Percentiles rank a stretch among this genome's conserved stretches.
phyloP scores from a whole-genome alignment of 2,888 invertebrate species.

The Dynastes maya region DNA sequence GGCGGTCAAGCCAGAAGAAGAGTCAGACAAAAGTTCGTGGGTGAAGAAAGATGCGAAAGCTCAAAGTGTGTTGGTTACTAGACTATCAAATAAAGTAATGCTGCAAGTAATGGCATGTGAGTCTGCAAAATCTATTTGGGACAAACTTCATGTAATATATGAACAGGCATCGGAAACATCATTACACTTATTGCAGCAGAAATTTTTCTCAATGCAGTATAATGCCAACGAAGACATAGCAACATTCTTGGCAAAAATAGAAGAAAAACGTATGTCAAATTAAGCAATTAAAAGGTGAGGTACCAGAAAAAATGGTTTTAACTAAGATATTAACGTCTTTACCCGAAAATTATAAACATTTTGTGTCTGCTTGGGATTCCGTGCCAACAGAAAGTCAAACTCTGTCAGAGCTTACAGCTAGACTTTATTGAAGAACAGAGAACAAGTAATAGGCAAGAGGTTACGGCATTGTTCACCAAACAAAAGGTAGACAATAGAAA shows the following conservation, averaged over 20 bases:
- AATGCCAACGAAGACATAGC: background rate
- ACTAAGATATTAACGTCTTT: background rate
- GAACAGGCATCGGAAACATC: no score
- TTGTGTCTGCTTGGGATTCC: background rate
- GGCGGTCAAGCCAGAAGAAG: no score
- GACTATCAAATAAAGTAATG: no score
- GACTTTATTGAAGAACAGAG: background rate
- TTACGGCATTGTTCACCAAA: background rate
- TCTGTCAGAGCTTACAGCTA: background rate
- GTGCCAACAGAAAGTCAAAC: background rate
- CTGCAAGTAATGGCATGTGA: no score
- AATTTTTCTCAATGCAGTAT: background rate
- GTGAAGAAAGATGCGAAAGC: no score
- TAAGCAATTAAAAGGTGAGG: background rate
- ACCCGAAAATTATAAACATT: background rate
- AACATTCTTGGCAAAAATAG: no score
- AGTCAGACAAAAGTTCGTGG: no score
- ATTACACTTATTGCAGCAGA: no score
- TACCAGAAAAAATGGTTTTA: background rate
- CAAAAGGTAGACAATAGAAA: background rate
- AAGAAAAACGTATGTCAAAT: no score
- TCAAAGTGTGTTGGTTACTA: no score
- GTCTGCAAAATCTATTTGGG: no score
- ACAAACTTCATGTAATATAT: no score
- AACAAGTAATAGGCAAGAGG: background rate